Percentiles rank a stretch among this genome's conserved stretches.
Conservation (phyloP, 92 coral and sea anemone genomes). For the Epizoanthus scotinus region DNA sequence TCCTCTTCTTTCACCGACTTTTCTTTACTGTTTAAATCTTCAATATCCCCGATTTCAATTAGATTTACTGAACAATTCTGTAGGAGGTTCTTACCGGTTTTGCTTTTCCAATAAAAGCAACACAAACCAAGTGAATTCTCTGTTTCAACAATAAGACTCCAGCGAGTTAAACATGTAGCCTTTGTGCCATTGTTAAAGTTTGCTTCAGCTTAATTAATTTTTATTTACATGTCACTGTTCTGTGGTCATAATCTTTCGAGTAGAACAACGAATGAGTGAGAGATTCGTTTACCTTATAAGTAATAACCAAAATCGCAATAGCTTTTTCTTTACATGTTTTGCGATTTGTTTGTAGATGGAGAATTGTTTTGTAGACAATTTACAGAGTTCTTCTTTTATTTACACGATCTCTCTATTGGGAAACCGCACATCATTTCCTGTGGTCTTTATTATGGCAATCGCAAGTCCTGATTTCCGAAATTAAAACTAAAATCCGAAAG, state of each 20-base stretch:
- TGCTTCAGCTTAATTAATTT: slow-evolving; percentile 76
- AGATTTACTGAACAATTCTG: slow-evolving; percentile 57
- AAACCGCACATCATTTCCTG: slow-evolving; percentile 66
- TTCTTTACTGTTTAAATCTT: slow-evolving; percentile 41
- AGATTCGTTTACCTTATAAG: slow-evolving; percentile 51
- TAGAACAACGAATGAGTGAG: slow-evolving; percentile 44
- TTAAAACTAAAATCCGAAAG: slow-evolving; percentile 49
- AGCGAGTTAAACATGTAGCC: slow-evolving; percentile 75
- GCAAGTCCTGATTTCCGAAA: slow-evolving; percentile 75
- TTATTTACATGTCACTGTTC: slow-evolving; percentile 73
- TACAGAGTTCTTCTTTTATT: slow-evolving; percentile 49
- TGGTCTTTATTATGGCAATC: slow-evolving; percentile 65
- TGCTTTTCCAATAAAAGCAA: slow-evolving; percentile 61
- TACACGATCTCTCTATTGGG: slow-evolving; percentile 63
- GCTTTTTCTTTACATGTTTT: slow-evolving; percentile 47
- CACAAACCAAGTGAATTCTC: slow-evolving; percentile 51
- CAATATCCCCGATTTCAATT: slow-evolving; percentile 48
- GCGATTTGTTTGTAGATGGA: slow-evolving; percentile 66
- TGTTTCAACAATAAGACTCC: slow-evolving; percentile 67
- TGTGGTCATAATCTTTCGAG: slow-evolving; percentile 42
- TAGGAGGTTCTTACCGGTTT: slow-evolving; percentile 47
- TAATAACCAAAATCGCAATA: slow-evolving; percentile 46
- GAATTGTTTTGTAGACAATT: slow-evolving; percentile 52
- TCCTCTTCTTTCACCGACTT: slow-evolving; percentile 39
- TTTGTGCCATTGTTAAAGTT: slow-evolving; percentile 79